Conservation (phyloP, 2,797 vertebrate species). For the Intellagama lesueurii region DNA sequence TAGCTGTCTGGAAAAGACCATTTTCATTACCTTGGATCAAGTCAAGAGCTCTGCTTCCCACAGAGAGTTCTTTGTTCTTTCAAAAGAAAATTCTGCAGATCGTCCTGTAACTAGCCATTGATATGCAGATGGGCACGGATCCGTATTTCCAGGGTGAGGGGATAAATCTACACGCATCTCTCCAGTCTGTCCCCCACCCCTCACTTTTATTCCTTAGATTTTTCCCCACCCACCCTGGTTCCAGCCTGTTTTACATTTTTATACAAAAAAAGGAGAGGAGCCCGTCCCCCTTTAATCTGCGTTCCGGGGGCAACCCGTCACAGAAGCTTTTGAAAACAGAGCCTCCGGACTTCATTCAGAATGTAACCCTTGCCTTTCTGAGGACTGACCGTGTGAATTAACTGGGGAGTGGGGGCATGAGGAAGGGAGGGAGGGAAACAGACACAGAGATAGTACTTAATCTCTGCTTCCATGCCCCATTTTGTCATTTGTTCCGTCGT, state of each 20-base stretch:
- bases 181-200: slow-evolving; percentile 15
- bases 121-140: slow-evolving; percentile 65
- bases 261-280: slow-evolving; percentile 52
- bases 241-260: slow-evolving; percentile 64
- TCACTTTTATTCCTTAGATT: background rate
- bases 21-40: slow-evolving; percentile 43
- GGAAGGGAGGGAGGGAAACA: background rate
- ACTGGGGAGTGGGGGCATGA: background rate
- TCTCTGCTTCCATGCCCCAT: background rate
- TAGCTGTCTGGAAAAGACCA: background rate
- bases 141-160: slow-evolving; percentile 54
- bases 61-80: slow-evolving; percentile 63
- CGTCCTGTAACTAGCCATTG: slow-evolving; percentile 52
- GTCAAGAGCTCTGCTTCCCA: slow-evolving; percentile 26
- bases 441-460: background rate
- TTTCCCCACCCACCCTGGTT: slow-evolving; percentile 15
- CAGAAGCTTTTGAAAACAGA: slow-evolving; percentile 20
- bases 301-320: slow-evolving; percentile 34
- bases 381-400: background rate
- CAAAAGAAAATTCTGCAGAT: slow-evolving; percentile 20
- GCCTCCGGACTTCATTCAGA: background rate
- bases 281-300: slow-evolving; percentile 40
- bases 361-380: slow-evolving; percentile 10
- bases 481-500: too few relatives aligned
- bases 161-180: slow-evolving; percentile 45